A percentile compares a stretch with the other conserved stretches of the same genome.
Evolutionary conservation across 2,113 vertebrate species (phyloP).

Genomic region (Elephantulus edwardii): DNA sequence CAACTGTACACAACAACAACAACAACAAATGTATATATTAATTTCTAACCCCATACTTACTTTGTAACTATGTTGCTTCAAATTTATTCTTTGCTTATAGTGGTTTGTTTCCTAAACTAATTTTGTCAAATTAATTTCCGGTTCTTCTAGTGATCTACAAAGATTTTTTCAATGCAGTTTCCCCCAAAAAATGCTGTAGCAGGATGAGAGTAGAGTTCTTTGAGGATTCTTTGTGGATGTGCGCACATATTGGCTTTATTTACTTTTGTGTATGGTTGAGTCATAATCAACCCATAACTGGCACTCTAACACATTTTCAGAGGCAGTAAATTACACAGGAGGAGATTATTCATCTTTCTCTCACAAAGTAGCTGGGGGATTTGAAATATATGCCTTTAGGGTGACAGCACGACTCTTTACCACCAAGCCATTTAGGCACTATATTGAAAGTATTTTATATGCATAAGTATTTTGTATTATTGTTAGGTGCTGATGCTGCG

Average conservation of each 20-base stretch:
- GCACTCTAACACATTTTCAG: too few relatives aligned
- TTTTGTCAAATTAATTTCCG: conserved; percentile 17
- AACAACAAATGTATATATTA: too few relatives aligned
- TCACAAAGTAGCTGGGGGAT: too few relatives aligned
- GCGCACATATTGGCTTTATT: background rate
- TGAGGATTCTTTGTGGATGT: background rate
- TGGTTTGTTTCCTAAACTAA: background rate
- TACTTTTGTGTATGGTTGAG: background rate
- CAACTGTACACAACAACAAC: too few relatives aligned
- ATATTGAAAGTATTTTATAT: background rate
- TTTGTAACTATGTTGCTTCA: background rate
- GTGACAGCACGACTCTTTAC: too few relatives aligned
- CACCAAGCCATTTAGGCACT: too few relatives aligned
- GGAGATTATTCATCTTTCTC: too few relatives aligned
- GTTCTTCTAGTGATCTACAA: conserved; percentile 37
- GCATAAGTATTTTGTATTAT: conserved; percentile 22
- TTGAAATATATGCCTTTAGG: too few relatives aligned
- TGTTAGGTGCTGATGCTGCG: too few relatives aligned
- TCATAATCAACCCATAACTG: too few relatives aligned
- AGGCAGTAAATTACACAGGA: too few relatives aligned
- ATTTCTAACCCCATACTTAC: too few relatives aligned
- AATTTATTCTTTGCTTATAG: conserved; percentile 8
- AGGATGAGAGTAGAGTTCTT: conserved; percentile 1
- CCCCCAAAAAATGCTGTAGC: background rate
- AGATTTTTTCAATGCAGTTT: background rate